Base-by-base conservation (phyloP, 2,797 vertebrate species). In the Myotis findleyi region DNA sequence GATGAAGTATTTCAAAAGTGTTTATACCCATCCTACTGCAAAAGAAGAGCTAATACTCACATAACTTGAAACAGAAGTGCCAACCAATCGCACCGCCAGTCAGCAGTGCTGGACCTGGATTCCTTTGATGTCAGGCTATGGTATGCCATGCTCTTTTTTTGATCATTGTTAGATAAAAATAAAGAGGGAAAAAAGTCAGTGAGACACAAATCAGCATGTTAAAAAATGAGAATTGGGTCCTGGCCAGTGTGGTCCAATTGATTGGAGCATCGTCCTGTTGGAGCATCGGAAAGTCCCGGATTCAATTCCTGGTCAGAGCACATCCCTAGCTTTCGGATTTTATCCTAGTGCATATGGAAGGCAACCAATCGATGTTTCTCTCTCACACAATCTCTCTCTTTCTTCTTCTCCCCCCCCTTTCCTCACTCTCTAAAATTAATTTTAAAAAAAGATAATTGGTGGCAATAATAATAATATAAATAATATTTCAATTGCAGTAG, bases 1-100 rank as follows among this genome's bases (percentile, higher is more conserved):
- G 84, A 87, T 87, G 64, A 89, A 44, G 23, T 62, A 88, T 86
- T 96, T 90, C 85, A 7, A 83, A 95, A 83, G 77, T 66, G 64
- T 92, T 88, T 95, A 83, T 81, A 72, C 17, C 44, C 30, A 55
- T 80, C 36, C 53, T 86, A 53, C 57, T 90, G 68, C 53, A 85
- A 85, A 23, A 38, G 49, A 91, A 76, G 71, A 69, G 59, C 20
- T 11, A 53, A 18, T 94, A 66, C 71, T 91, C 44, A 85, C 57
- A 72, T 59, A 72, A 66, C 77, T 83, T 90, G 21, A 93, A 62
- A 71, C 85, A 92, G 59, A 83, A 1, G 14, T 68, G 25, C 62
- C 68, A 84, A n/a, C 14, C 71, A 27, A 47, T 38, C 41, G 57
- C 16, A 69, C n/a, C 14, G 16, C 21, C 49, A 69, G 27, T 41